Evolutionary conservation across 2,888 invertebrate species (phyloP).

Genomic region (Tryphoninae sp.): DNA sequence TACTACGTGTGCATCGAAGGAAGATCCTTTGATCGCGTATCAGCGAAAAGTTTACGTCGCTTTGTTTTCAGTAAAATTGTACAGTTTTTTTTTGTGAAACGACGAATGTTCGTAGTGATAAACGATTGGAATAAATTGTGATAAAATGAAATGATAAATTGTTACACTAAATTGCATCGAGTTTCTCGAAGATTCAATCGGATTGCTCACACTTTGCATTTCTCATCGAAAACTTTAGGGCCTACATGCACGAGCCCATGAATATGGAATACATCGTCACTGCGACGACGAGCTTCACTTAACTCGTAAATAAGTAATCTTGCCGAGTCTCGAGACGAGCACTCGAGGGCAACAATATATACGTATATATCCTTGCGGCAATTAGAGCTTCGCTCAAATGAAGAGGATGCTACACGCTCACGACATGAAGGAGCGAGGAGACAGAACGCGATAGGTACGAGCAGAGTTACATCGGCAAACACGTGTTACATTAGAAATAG

Average conservation of each 20-base stretch:
- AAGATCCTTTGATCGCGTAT: too few relatives aligned
- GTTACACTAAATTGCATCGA: background rate
- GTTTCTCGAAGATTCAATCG: background rate
- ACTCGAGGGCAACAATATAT: slow-evolving; percentile 48
- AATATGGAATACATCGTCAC: slow-evolving; percentile 38
- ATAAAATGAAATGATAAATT: background rate
- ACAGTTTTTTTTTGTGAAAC: too few relatives aligned
- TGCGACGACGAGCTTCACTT: slow-evolving; percentile 37
- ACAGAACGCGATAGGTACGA: slow-evolving; percentile 9
- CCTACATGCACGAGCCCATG: slow-evolving; percentile 3
- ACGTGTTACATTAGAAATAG: background rate
- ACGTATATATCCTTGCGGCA: slow-evolving; percentile 31
- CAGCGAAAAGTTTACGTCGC: too few relatives aligned
- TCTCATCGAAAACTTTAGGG: background rate
- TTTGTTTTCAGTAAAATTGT: too few relatives aligned
- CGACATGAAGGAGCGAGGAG: slow-evolving; percentile 28
- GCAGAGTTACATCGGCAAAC: background rate
- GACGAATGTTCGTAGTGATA: too few relatives aligned
- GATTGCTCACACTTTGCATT: background rate
- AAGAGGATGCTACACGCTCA: slow-evolving; percentile 36
- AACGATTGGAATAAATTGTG: too few relatives aligned
- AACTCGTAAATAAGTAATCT: slow-evolving; percentile 57
- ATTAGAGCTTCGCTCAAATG: slow-evolving; percentile 47
- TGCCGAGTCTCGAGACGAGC: slow-evolving; percentile 50
- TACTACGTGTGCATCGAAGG: too few relatives aligned